Percentiles rank a stretch among this genome's conserved stretches.
Conservation (phyloP, 2,888 invertebrate genomes). For the Suillia variegata region DNA sequence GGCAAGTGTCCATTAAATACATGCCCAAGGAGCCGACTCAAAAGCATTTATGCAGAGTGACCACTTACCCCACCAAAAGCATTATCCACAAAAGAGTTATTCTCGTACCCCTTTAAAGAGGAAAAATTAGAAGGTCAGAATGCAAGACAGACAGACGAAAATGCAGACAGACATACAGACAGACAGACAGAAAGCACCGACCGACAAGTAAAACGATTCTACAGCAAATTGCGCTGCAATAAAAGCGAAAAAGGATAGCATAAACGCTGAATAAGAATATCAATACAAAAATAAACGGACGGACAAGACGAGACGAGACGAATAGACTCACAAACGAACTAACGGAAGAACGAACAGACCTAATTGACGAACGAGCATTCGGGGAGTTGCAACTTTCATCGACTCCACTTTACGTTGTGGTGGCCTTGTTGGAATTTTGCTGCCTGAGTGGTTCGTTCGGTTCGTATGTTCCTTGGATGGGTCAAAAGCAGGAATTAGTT, state of each 20-base stretch:
- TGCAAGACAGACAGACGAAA: conserved; percentile 6
- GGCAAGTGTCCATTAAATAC: conserved; percentile 33
- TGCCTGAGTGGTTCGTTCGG: background rate
- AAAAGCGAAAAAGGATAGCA: conserved; percentile 34
- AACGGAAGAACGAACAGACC: conserved; percentile 33
- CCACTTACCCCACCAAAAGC: conserved; percentile 19
- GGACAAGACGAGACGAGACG: conserved; percentile 4
- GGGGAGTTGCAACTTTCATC: conserved; percentile 58
- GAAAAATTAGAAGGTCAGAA: no score
- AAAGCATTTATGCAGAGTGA: conserved; percentile 23
- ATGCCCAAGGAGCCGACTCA: background rate
- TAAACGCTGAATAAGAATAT: conserved; percentile 17
- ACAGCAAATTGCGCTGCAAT: conserved; percentile 56
- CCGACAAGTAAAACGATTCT: conserved; percentile 51
- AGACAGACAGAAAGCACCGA: conserved; percentile 29
- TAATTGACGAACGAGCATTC: conserved; percentile 60
- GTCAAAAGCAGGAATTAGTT: conserved; percentile 13
- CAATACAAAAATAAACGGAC: conserved; percentile 12
- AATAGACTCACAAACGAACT: background rate
- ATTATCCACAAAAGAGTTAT: background rate
- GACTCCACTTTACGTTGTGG: conserved; percentile 52
- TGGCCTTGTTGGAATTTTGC: background rate
- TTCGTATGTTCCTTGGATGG: background rate
- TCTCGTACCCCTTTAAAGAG: no score
- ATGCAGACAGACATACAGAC: background rate